Base-by-base conservation (phyloP, 2,888 invertebrate genomes). In the Oxytorus armatus region DNA sequence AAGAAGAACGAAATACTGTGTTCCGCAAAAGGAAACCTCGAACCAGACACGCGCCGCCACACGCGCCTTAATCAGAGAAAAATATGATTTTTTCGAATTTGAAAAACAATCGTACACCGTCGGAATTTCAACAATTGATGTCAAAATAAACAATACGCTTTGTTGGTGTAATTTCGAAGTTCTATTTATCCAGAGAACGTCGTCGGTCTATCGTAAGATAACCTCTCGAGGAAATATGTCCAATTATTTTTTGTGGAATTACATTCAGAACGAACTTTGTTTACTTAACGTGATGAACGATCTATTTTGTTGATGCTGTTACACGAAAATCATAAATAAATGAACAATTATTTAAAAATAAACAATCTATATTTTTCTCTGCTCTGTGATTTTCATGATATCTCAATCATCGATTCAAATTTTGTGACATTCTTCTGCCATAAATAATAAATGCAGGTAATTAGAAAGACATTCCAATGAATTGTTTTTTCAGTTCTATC, bases 81-180 rank as follows among this genome's bases (percentile, higher is more conserved):
- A 79, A 83, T 72, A 81, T 73, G 21, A 53, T 79, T 85, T 82
- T 85, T 86, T 88, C 82, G 84, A 88, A 86, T 87, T 88, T 82
- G 81, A 85, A 85, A 77, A 73, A 33, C n/a, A n/a, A n/a, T 65
- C 55, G 63, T 63, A 61, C 14, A n/a, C 23, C 18, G 3, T 42
- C n/a, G 33, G 18, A 33, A 3, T 23, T 5, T 14, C 14, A 42
- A 47, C 53, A 59, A 25, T 7, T 21, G 14, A 16, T 16, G 2
- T 8, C 3, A 29, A 18, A 61, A n/a, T 16, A 1, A 51, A 39
- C 18, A 29, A 25, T 61, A 3, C 3, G 11, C 2, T 14, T 8
- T 11, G 16, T 51, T 55, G 8, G 21, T n/a, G 39, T 21, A 7
- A 72, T 39, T 65, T 33, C 11, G 23, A 10, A 14, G 42, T 16